Conservation (phyloP, 2,888 invertebrate species). For the Leptinotarsa haldemani region DNA sequence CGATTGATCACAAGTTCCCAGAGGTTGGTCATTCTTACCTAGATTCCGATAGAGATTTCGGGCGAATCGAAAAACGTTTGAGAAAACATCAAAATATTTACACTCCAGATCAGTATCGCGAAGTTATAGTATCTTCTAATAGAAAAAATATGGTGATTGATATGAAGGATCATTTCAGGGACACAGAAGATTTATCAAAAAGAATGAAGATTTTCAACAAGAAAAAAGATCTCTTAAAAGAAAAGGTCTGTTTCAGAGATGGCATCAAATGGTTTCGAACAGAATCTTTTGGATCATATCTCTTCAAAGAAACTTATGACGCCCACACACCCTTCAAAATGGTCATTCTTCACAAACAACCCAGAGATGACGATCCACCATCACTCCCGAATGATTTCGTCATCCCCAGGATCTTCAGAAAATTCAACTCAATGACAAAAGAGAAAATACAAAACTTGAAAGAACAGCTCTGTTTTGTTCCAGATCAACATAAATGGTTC, state of each 20-base stretch:
- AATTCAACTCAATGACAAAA: not conserved
- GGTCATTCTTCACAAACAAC: conserved; percentile 1
- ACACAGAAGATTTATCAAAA: not conserved
- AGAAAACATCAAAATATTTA: conserved; percentile 48
- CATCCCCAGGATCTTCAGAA: not conserved
- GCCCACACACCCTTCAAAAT: conserved; percentile 8
- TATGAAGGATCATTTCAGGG: conserved; percentile 45
- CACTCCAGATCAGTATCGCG: conserved; percentile 47
- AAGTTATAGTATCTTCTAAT: conserved; percentile 45
- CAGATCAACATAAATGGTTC: conserved; percentile 2
- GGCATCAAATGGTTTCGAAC: not conserved
- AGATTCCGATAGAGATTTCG: conserved; percentile 54
- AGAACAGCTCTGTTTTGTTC: not conserved
- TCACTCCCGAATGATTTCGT: not conserved
- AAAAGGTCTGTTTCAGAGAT: conserved; percentile 13
- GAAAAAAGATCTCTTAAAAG: not conserved
- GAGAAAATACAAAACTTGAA: not conserved
- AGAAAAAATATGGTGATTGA: conserved; percentile 47
- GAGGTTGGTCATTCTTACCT: conserved; percentile 49
- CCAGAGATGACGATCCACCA: not conserved
- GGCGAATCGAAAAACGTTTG: conserved; percentile 51
- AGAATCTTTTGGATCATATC: conserved; percentile 11
- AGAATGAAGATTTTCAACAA: not conserved
- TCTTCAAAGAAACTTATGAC: conserved; percentile 20
- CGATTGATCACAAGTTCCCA: conserved; percentile 57